phyloP scores from a whole-genome alignment of 1,140 invertebrate genomes.

The Amphibalanus amphitrite region DNA sequence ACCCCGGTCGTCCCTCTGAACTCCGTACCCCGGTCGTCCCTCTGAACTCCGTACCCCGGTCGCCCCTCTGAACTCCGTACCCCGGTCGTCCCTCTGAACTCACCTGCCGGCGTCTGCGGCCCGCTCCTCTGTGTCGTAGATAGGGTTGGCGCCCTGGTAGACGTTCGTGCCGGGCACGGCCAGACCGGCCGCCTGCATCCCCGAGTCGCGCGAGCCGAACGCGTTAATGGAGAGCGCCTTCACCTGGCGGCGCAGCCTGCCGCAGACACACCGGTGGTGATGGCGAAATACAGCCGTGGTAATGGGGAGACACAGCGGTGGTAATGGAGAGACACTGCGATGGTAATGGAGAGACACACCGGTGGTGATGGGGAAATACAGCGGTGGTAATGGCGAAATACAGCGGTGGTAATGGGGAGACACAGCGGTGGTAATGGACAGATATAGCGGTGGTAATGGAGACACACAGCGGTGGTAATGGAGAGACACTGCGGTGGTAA shows the following conservation, averaged over 20 bases:
- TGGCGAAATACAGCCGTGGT: constrained; percentile 3
- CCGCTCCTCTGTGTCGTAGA: constrained; percentile 33
- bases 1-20: too few relatives aligned
- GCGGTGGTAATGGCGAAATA: background rate
- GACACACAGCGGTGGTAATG: too few relatives aligned
- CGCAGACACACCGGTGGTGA: constrained; percentile 4
- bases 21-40: too few relatives aligned
- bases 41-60: too few relatives aligned
- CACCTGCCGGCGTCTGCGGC: constrained; percentile 16
- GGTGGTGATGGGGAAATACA: too few relatives aligned
- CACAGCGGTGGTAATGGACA: too few relatives aligned
- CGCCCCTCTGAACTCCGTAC: too few relatives aligned
- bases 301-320: too few relatives aligned
- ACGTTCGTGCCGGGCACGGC: constrained; percentile 44
- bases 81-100: constrained; percentile 1
- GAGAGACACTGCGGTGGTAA: too few relatives aligned
- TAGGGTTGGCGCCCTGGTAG: constrained; percentile 44
- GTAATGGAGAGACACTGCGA: too few relatives aligned
- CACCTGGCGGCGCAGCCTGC: constrained; percentile 14
- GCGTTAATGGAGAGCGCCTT: constrained; percentile 33
- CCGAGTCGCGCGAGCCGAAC: constrained; percentile 41
- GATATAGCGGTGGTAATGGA: too few relatives aligned
- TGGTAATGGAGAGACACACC: too few relatives aligned
- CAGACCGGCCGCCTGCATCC: constrained; percentile 33
- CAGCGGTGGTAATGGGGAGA: background rate